Evolutionary conservation across 2,797 vertebrate species (phyloP), one percentile per base, ranked within the genome.

Genomic region (Alfaro cultratus): DNA sequence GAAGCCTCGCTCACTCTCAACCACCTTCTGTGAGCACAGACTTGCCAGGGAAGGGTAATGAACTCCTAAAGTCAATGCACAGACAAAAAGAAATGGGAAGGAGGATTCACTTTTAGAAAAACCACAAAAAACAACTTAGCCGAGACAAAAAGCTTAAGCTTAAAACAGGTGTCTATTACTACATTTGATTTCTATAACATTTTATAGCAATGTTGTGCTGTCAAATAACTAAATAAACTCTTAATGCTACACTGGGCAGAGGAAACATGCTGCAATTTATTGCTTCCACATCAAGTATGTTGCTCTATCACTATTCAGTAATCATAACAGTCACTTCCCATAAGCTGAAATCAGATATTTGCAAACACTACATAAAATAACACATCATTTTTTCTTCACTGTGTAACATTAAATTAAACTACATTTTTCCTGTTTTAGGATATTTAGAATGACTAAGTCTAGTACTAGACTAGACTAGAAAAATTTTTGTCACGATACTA

Each of bases 31-130:
- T 12, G 98, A 98, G 91, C 98, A 96, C 77, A 99, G 95, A 83
- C 98, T 99, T 77, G 97, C 96, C 91, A 99, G 93, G 5, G 98
- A 97, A 0, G 98, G 98, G 89, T 98, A 99, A 85, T 98, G 97
- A 47, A 99, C 97, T 6, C 98, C 98, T 98, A 72, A 76, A 70
- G 89, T 62, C 51, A 75, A 77, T 47, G 67, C 36, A 84, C 1
- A 79, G 23, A 2, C 43, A 70, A 36, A 31, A 31, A 70, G 43
- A 11, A 67, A 60, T 2, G 34, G 18, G 57, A 55, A 29, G 1
- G 21, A 23, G 39, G 53, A 72, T n/a, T 36, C 62, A 39, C 1
- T 46, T 46, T n/a, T 39, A 78, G 7, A 71, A 64, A 49, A 62
- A 18, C 0, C 0, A 60, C 31, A 21, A 2, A 41, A 41, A 26